Evolutionary conservation across 64 coral and sea anemone genomes (phyloP).

Genomic region (Anthopleura sola): DNA sequence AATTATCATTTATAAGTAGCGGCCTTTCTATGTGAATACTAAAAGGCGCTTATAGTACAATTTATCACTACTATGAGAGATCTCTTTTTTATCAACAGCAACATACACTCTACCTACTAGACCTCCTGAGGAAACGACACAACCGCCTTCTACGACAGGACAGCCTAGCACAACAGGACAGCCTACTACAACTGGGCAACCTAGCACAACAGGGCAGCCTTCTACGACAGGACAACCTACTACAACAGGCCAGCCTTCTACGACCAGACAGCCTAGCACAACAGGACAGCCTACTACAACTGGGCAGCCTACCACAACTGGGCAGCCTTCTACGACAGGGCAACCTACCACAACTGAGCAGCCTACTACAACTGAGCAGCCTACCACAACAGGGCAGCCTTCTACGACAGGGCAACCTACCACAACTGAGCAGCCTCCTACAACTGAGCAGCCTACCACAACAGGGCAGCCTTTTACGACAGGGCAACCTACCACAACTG

Average conservation of each 20-base stretch:
- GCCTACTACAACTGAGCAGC: background rate
- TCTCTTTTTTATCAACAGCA: background rate
- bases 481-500: background rate
- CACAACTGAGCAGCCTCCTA: background rate
- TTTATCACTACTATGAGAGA: background rate
- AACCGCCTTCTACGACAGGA: constrained; percentile 1
- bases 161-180: constrained; percentile 1
- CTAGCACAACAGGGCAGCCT: background rate
- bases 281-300: background rate
- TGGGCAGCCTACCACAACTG: background rate
- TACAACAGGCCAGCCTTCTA: background rate
- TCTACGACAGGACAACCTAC: background rate
- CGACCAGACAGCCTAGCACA: background rate
- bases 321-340: background rate
- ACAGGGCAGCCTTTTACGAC: background rate
- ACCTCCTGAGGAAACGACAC: background rate
- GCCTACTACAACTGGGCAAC: background rate
- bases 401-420: background rate
- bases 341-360: constrained; percentile 3
- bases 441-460: background rate
- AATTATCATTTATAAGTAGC: too few relatives aligned
- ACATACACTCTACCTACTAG: background rate
- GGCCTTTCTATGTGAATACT: too few relatives aligned
- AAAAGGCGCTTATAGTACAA: too few relatives aligned
- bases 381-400: background rate